phyloP scores from a whole-genome alignment of 2,113 vertebrate species.

The Hemibagrus wyckioides region DNA sequence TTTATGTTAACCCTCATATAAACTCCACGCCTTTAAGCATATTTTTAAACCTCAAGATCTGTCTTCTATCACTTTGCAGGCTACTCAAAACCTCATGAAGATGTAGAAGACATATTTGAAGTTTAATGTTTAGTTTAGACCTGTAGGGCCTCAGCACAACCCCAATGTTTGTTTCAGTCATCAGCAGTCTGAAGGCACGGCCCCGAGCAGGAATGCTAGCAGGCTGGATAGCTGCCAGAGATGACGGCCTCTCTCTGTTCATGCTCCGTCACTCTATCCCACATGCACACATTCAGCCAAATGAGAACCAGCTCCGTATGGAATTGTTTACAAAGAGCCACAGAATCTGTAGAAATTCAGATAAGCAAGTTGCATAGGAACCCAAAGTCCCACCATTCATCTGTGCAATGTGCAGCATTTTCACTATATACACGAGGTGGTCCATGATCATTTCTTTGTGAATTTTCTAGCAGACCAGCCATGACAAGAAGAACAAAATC shows the following conservation, averaged over 20 bases:
- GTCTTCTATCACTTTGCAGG: not conserved
- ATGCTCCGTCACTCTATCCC: constrained; percentile 20
- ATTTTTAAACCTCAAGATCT: not conserved
- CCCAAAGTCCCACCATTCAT: not conserved
- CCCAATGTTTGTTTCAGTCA: constrained; percentile 34
- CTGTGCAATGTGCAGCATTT: not conserved
- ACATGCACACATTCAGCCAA: constrained; percentile 35
- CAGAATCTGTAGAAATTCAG: not conserved
- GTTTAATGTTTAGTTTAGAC: not conserved
- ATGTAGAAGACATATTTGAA: not conserved
- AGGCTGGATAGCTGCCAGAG: constrained; percentile 45
- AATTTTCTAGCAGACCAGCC: not conserved
- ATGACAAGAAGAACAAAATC: not conserved
- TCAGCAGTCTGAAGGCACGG: constrained; percentile 41
- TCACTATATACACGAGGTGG: not conserved
- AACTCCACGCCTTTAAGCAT: not conserved
- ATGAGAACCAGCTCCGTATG: constrained; percentile 32
- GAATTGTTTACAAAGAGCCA: constrained; percentile 38
- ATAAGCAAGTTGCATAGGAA: not conserved
- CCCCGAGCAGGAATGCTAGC: constrained; percentile 51
- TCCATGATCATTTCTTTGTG: not conserved
- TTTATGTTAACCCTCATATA: not conserved
- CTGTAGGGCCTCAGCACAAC: not conserved
- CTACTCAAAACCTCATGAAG: constrained; percentile 19
- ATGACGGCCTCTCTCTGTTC: constrained; percentile 23